These are phyloP conservation scores for Mirounga angustirostris DNA, from an alignment of 2,113 vertebrate species.

Conservation along the genomic window DNA sequence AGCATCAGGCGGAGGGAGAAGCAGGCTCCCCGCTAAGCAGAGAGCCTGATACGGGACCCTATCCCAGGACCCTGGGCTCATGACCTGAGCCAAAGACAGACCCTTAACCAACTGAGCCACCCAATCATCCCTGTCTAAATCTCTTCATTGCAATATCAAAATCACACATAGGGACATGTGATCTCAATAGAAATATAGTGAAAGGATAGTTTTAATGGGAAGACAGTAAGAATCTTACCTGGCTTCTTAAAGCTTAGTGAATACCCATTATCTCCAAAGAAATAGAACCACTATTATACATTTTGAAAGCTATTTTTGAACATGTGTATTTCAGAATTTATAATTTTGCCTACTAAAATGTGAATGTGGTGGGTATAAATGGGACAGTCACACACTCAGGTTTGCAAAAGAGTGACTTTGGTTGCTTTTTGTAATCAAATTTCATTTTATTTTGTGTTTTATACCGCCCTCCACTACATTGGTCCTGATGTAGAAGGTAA, in stretches of 20 bases:
- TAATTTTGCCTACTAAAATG: neutral
- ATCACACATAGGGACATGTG: neutral
- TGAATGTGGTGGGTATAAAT: neutral
- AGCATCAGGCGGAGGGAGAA: no score
- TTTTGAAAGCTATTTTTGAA: neutral
- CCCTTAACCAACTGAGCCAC: no score
- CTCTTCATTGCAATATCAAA: neutral
- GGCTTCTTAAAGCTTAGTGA: neutral
- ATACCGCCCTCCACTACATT: accelerated
- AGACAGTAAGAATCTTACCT: neutral
- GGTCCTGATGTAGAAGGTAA: neutral
- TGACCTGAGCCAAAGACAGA: no score
- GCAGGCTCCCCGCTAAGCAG: no score
- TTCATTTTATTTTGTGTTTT: neutral
- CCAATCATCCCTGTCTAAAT: neutral
- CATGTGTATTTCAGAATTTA: neutral
- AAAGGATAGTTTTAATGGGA: neutral
- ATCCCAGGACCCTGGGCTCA: no score
- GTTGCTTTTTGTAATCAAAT: neutral
- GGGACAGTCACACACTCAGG: neutral
- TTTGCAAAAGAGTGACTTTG: neutral
- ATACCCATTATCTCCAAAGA: neutral
- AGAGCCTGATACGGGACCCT: no score
- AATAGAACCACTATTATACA: neutral
- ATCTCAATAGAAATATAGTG: neutral